These are phyloP conservation scores for Manduca sexta DNA, from an alignment of 1,140 invertebrate genomes.

Conservation along the genomic window DNA sequence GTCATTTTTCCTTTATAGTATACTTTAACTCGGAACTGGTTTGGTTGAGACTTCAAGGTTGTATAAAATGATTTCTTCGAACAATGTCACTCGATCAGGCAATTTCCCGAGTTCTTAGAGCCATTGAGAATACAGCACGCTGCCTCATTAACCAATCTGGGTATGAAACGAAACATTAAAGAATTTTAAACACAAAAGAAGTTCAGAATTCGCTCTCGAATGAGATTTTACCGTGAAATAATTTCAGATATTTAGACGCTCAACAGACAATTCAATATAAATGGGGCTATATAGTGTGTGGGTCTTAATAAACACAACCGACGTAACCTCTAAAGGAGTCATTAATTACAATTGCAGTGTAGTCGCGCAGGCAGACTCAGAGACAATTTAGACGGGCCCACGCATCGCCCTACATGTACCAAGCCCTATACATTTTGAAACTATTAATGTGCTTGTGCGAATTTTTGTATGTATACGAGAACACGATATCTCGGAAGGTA, in stretches of 20 bases:
- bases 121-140: too few species aligned
- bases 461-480: too few species aligned
- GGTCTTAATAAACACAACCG: neutral
- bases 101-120: neutral
- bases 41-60: too few species aligned
- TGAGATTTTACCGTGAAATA: too few species aligned
- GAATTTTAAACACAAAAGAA: too few species aligned
- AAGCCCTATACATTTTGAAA: neutral
- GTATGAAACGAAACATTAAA: too few species aligned
- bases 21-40: too few species aligned
- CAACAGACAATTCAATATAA: neutral
- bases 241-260: too few species aligned
- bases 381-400: conserved; percentile 21
- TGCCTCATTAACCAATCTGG: too few species aligned
- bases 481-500: too few species aligned
- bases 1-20: too few species aligned
- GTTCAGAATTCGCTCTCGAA: too few species aligned
- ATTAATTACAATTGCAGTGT: conserved; percentile 34
- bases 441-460: neutral
- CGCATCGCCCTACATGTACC: conserved; percentile 19
- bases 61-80: neutral
- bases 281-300: neutral
- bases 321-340: conserved; percentile 19
- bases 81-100: neutral
- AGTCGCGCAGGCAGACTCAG: conserved; percentile 10